Percentiles rank a stretch among this genome's conserved stretches.
These are phyloP conservation scores for Drosophila birchii DNA, from an alignment of 2,888 invertebrate species.

Conservation along the genomic window DNA sequence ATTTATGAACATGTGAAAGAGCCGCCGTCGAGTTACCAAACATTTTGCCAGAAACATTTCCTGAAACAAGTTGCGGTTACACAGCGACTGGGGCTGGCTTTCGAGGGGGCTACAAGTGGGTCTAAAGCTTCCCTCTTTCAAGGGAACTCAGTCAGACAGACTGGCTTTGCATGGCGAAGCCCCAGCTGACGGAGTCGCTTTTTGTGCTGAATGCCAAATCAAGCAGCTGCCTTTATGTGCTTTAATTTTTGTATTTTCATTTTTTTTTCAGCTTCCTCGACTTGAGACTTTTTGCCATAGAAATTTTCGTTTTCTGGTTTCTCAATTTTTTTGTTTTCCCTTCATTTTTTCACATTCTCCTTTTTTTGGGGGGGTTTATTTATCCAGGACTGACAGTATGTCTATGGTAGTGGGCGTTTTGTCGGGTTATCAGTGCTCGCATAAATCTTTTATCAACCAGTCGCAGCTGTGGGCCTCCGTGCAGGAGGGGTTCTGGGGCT, in stretches of 20 bases:
- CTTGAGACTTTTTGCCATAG: constrained; percentile 32
- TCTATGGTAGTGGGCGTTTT: constrained; percentile 58
- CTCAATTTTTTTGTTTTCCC: constrained; percentile 31
- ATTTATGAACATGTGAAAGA: constrained; percentile 75
- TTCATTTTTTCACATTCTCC: constrained; percentile 2
- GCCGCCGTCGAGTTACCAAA: constrained; percentile 68
- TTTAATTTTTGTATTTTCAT: constrained; percentile 32
- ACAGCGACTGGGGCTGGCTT: background rate
- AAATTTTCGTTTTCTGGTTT: constrained; percentile 44
- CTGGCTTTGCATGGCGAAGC: constrained; percentile 42
- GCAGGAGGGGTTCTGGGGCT: constrained; percentile 30
- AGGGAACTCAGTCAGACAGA: constrained; percentile 17
- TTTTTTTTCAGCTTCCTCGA: constrained; percentile 19
- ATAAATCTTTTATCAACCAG: constrained; percentile 77
- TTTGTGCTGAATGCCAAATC: constrained; percentile 73
- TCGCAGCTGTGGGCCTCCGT: constrained; percentile 60
- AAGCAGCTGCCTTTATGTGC: constrained; percentile 63
- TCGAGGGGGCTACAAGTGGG: constrained; percentile 2
- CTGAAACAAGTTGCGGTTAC: constrained; percentile 52
- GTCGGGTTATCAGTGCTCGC: constrained; percentile 73
- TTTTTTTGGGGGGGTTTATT: constrained; percentile 52
- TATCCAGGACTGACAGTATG: constrained; percentile 43
- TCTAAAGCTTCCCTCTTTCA: constrained; percentile 1
- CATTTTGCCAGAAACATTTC: constrained; percentile 68
- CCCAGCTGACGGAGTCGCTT: constrained; percentile 67